These are phyloP conservation scores for Papilio xuthus DNA, from an alignment of 1,140 invertebrate species.

Conservation along the genomic window DNA sequence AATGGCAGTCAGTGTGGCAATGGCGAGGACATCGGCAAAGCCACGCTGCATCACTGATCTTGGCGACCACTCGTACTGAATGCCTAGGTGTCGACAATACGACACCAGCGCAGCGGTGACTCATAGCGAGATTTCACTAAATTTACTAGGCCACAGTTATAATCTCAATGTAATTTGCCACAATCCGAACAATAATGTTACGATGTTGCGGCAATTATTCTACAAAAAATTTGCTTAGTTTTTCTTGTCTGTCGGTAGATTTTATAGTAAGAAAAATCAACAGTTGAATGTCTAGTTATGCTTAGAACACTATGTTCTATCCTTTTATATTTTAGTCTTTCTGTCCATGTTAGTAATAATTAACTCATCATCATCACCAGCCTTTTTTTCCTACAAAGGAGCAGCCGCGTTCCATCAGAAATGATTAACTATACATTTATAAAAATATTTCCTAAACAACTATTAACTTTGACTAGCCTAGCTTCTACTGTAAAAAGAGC, in stretches of 20 bases:
- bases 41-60: constrained; percentile 45
- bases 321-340: not conserved
- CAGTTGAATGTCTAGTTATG: not conserved
- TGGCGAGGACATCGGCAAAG: constrained; percentile 37
- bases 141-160: constrained; percentile 24
- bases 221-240: constrained; percentile 8
- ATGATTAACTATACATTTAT: no score
- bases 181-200: not conserved
- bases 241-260: not conserved
- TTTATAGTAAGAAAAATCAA: not conserved
- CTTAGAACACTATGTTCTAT: not conserved
- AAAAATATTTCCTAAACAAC: not conserved
- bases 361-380: no score
- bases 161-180: constrained; percentile 7
- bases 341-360: no score
- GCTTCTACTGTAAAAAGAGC: not conserved
- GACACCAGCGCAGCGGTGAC: constrained; percentile 18
- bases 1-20: constrained; percentile 41
- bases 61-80: not conserved
- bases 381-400: no score
- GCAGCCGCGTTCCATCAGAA: no score
- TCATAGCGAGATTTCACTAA: constrained; percentile 28
- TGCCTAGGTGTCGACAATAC: not conserved
- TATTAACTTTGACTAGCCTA: not conserved
- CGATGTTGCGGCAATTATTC: constrained; percentile 14